A percentile compares a stretch with the other conserved stretches of the same genome.
These are phyloP conservation scores for Gracilinanus agilis DNA, from an alignment of 2,113 vertebrate genomes.

Conservation along the genomic window DNA sequence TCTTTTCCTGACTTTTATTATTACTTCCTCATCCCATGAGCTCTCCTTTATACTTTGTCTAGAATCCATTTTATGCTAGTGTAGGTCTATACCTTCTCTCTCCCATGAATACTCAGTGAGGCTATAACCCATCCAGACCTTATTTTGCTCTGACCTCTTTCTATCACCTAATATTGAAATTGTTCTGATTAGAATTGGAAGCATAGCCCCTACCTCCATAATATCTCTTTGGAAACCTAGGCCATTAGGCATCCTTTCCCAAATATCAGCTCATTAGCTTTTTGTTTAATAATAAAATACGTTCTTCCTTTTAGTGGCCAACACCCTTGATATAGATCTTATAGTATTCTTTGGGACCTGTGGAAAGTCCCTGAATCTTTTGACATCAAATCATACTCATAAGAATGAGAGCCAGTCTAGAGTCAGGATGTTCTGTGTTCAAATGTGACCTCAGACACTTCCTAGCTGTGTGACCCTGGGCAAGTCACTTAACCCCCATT, in stretches of 20 bases:
- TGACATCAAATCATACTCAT: neutral
- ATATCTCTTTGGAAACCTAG: neutral
- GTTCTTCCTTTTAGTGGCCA: neutral
- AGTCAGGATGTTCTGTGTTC: no score
- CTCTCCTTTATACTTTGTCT: neutral
- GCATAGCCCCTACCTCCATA: neutral
- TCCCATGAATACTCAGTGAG: neutral
- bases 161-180: conserved; percentile 13
- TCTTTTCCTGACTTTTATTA: conserved; percentile 7
- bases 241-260: neutral
- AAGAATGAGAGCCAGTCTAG: no score
- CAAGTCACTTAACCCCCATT: no score
- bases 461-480: no score
- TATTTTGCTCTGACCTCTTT: neutral
- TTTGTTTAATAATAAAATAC: conserved; percentile 17
- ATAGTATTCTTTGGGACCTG: conserved; percentile 14
- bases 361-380: conserved; percentile 5
- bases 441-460: no score
- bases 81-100: neutral
- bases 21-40: neutral
- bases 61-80: neutral
- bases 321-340: conserved; percentile 26
- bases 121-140: neutral
- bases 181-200: neutral
- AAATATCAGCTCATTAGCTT: conserved; percentile 13